Base-by-base conservation (phyloP, 1,140 invertebrate species). In the Drosophila bifasciata region DNA sequence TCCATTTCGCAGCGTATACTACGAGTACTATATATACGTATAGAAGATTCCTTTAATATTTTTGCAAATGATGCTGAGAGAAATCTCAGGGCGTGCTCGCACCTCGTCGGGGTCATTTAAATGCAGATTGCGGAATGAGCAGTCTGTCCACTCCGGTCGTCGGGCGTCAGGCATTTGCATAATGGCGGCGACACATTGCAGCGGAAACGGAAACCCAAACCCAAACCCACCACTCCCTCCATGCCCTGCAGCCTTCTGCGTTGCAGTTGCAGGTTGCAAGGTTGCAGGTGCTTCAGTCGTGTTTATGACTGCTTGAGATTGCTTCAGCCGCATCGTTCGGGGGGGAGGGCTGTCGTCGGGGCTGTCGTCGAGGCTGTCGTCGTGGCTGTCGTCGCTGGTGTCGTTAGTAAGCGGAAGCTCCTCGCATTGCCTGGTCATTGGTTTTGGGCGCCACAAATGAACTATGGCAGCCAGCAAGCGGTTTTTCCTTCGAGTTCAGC, bases 101-200 rank as follows among this genome's bases (percentile, higher is more conserved):
- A 66, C 64, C 70, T 49, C 61, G 76, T 56, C 59, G 40, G 74
- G 79, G 83, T 88, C 84, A 88, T 88, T 88, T 79, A 79, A 89
- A 88, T 88, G 83, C 83, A 88, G 83, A 88, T 86, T 86, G 83
- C 81, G 32, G 32, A 86, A 74, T 81, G 71, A 76, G 80, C 79
- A 75, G 76, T 56, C 48, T 59, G 72, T 74, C 69, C 70, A 74
- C 68, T 72, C n/a, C n/a, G n/a, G n/a, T n/a, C n/a, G n/a, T n/a
- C 62, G 68, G 32, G 32, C 32, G 32, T 13, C 32, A 40, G 32
- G 23, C 69, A 86, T 86, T 88, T 88, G 83, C 81, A 86, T 88
- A 88, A 81, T 88, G 77, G 73, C 69, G 74, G 77, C 77, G 83
- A 86, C 81, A 86, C 81, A 85, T 85, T 85, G 81, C 81, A 86